Evolutionary conservation across 2,888 invertebrate genomes (phyloP), one percentile per base, ranked within the genome.

Genomic region (Argynnis bischoffii): DNA sequence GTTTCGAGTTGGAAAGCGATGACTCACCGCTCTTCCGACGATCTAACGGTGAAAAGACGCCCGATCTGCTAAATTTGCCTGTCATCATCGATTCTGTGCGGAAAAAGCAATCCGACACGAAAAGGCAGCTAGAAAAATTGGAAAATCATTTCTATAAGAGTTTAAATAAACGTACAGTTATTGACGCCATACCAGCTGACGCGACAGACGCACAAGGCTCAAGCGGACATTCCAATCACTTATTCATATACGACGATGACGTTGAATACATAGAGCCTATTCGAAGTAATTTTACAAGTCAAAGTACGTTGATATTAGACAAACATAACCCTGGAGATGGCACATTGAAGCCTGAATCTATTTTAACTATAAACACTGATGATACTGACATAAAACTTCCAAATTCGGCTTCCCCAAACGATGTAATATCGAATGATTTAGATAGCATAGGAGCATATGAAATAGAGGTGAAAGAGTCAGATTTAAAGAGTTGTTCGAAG

Each of bases 231-330:
- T 79, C 86, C 78, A 88, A 89, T 75, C 85, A 85, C 72, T 74
- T 87, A 74, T 89, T 77, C 70, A 75, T 82, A 61, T 87, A 90
- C 68, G 92, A 92, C 56, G 90, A 92, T 69, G 92, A 93, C 63
- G 90, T 91, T 3, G 92, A 93, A 82, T 93, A 93, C 71, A 92
- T 93, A 72, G 93, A 93, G 74, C 93, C 93, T n/a, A 89, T 93
- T 74, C 82, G 86, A 54, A 93, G 93, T 67, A 92, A 87, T 72
- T 92, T 91, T 69, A 92, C 92, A 13, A 92, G 92, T 76, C 92
- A 93, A 77, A 92, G 91, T 75, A 93, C 93, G 6, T 80, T 93
- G 55, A 90, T 92, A 74, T 78, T 93, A 18, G 92, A 92, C 63
- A 92, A 91, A 78, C 35, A 41, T 11, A 87, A 83, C 73, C 82